phyloP scores from a whole-genome alignment of 2,888 invertebrate species.

The Dimorphilus gyrociliatus region DNA sequence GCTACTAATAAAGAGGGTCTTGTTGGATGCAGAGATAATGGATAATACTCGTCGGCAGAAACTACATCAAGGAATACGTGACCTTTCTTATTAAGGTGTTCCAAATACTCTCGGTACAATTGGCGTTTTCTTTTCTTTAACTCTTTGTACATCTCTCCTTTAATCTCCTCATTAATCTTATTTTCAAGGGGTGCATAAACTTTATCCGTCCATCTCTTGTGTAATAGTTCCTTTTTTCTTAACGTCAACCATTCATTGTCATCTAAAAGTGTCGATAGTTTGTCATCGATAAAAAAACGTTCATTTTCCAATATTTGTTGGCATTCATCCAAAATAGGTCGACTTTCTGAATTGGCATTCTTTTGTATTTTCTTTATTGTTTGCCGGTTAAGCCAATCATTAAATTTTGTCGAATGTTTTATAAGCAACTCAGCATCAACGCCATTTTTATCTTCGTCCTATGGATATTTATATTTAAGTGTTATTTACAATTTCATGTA shows the following conservation, averaged over 20 bases:
- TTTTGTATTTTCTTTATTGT: too few species aligned
- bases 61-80: conserved; percentile 31
- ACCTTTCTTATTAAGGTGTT: conserved; percentile 31
- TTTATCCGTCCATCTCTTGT: conserved; percentile 29
- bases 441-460: too few species aligned
- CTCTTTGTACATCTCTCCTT: conserved; percentile 19
- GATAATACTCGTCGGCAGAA: conserved; percentile 30
- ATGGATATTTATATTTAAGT: too few species aligned
- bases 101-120: conserved; percentile 29
- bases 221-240: conserved; percentile 29
- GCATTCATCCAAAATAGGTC: too few species aligned
- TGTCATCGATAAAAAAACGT: conserved; percentile 13
- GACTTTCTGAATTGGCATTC: too few species aligned
- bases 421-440: too few species aligned
- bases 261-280: conserved; percentile 16
- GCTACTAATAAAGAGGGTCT: conserved; percentile 25
- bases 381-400: too few species aligned
- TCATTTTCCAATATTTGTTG: too few species aligned
- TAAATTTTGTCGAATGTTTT: too few species aligned
- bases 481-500: too few species aligned
- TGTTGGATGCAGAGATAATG: conserved; percentile 23
- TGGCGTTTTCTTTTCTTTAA: conserved; percentile 22
- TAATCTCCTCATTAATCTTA: conserved; percentile 22
- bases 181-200: conserved; percentile 29
- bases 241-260: conserved; percentile 17